Evolutionary conservation across 1,140 invertebrate species (phyloP).

Genomic region (Drosophila sechellia): DNA sequence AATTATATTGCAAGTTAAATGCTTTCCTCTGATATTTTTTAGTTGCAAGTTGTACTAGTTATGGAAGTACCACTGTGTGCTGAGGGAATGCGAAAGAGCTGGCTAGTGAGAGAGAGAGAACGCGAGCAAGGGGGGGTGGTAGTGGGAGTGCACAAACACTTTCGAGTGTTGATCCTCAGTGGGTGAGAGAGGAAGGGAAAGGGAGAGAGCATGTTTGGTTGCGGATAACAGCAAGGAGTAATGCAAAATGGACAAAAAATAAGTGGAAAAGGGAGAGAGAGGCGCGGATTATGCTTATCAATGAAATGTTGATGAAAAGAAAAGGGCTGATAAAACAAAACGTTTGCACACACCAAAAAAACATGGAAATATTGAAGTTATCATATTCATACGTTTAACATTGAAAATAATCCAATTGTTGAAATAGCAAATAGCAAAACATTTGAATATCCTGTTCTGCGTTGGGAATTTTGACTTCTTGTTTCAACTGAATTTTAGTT

Average conservation of each 20-base stretch:
- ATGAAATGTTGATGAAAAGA: conserved; percentile 11
- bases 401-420: no score
- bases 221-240: conserved; percentile 4
- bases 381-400: no score
- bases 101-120: neutral
- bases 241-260: neutral
- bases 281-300: conserved; percentile 30
- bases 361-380: no score
- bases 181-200: neutral
- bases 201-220: conserved; percentile 3
- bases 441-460: no score
- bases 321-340: conserved; percentile 2
- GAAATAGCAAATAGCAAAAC: no score
- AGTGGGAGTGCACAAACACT: conserved; percentile 20
- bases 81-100: conserved; percentile 9
- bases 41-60: neutral
- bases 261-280: neutral
- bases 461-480: no score
- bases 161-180: conserved; percentile 23
- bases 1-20: no score
- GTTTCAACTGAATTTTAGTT: no score
- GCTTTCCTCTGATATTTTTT: neutral
- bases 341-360: neutral
- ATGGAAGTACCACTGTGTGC: neutral
- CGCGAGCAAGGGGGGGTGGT: conserved; percentile 1